Conservation (phyloP, 2,888 invertebrate species). For the Platynereis dumerilii region DNA sequence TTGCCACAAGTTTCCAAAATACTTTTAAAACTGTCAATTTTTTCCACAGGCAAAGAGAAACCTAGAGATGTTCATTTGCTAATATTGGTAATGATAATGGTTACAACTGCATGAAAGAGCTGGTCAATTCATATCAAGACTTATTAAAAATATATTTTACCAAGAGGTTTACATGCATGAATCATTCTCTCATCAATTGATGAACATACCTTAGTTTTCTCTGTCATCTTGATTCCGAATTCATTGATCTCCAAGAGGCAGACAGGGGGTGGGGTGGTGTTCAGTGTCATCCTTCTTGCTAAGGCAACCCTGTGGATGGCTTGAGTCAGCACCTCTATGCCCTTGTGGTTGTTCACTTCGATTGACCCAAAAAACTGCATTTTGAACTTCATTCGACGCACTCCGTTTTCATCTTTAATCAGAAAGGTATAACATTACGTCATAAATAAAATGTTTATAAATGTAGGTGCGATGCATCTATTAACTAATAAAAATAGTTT, state of each 20-base stretch:
- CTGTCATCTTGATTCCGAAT: slow-evolving; percentile 94
- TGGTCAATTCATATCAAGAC: no score
- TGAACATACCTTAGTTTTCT: slow-evolving; percentile 63
- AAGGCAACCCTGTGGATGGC: slow-evolving; percentile 62
- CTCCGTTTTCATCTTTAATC: slow-evolving; percentile 1
- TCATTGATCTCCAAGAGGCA: slow-evolving; percentile 95
- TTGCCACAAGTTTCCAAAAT: no score
- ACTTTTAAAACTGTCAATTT: no score
- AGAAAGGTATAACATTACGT: background rate
- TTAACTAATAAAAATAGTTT: background rate
- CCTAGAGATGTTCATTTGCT: no score
- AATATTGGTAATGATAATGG: no score
- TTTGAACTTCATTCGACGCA: slow-evolving; percentile 17
- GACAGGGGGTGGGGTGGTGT: slow-evolving; percentile 69
- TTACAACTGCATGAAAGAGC: no score
- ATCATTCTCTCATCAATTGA: no score
- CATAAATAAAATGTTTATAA: background rate
- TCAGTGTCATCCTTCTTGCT: slow-evolving; percentile 45
- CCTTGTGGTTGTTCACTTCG: slow-evolving; percentile 94
- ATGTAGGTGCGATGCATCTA: background rate
- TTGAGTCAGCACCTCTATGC: slow-evolving; percentile 81
- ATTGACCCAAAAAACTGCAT: slow-evolving; percentile 89
- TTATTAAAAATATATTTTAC: no score
- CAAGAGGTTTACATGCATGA: no score
- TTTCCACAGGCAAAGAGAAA: no score